Percentiles rank a stretch among this genome's conserved stretches.
These are phyloP conservation scores for Lichenostomus cassidix DNA, from an alignment of 2,113 vertebrate genomes.

Conservation along the genomic window DNA sequence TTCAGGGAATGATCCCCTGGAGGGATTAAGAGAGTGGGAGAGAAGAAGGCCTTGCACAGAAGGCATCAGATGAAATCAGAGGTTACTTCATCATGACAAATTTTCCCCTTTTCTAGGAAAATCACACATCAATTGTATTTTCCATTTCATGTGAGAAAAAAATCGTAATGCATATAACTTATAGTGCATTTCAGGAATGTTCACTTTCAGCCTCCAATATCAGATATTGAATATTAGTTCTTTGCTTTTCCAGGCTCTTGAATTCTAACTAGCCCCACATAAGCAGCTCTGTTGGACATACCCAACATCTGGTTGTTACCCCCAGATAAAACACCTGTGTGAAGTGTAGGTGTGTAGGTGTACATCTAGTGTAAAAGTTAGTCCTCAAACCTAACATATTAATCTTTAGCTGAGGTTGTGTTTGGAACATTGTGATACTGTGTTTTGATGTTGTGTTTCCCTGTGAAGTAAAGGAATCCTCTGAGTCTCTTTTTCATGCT, in stretches of 20 bases:
- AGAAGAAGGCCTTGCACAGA: not conserved
- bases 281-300: not conserved
- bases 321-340: not conserved
- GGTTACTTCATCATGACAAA: not conserved
- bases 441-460: not conserved
- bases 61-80: not conserved
- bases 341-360: not conserved
- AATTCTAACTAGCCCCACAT: not conserved
- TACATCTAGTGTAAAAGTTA: not conserved
- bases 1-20: not conserved
- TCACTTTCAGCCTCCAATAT: not conserved
- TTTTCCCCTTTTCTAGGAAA: not conserved
- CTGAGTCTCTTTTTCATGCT: not conserved
- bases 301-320: not conserved
- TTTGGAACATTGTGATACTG: not conserved
- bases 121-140: not conserved
- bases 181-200: not conserved
- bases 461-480: not conserved
- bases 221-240: not conserved
- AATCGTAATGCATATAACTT: not conserved
- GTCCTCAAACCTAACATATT: not conserved
- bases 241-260: not conserved
- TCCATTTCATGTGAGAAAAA: not conserved
- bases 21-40: not conserved
- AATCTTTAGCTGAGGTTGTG: not conserved